Base-by-base conservation (phyloP, 2,888 invertebrate genomes). In the Machimus atricapillus region DNA sequence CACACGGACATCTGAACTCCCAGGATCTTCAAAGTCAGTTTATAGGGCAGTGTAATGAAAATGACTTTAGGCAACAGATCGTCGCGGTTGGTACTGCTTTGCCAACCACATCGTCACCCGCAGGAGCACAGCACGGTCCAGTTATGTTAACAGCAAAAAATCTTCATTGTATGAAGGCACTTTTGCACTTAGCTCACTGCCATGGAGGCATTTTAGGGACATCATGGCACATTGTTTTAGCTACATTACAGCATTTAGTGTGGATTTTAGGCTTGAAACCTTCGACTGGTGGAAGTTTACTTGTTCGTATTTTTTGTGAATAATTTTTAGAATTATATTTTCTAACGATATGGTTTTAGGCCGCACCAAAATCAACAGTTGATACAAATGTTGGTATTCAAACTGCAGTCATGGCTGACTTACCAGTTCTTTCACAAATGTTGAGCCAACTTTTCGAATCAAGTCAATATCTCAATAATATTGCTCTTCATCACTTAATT, bases 91-190 rank as follows among this genome's bases (percentile, higher is more conserved):
- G 99, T 34, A 98, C 98, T 0, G 97, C 98, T 31, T 93, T 99
- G 89, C 98, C 98, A 1, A 97, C 97, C 7, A 95, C 97, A 2
- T 95, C 96, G 5, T 93, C 96, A 86, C 96, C 97, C 3, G 95
- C 95, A 86, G 96, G 95, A 94, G 91, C 92, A 7, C 93, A 93
- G 91, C 93, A 93, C 88, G 93, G 93, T 0, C 93, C 93, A 91
- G 99, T 99, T 86, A 98, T 99, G 98, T 94, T 99, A 90, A 99
- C 99, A 3, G 97, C 98, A 0, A 98, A 99, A 90, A 99, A 99
- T 94, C 94, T 99, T 87, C 98, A 99, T 90, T 98, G 98, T 43
- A 98, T 99, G 97, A 94, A 98, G 89, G 97, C 98, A 0, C 93
- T 99, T 81, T 94, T 99, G 78, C 95, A 96, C 90, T 94, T 98